Base-by-base conservation (phyloP, 2,888 invertebrate species). In the Strigamia maritima region DNA sequence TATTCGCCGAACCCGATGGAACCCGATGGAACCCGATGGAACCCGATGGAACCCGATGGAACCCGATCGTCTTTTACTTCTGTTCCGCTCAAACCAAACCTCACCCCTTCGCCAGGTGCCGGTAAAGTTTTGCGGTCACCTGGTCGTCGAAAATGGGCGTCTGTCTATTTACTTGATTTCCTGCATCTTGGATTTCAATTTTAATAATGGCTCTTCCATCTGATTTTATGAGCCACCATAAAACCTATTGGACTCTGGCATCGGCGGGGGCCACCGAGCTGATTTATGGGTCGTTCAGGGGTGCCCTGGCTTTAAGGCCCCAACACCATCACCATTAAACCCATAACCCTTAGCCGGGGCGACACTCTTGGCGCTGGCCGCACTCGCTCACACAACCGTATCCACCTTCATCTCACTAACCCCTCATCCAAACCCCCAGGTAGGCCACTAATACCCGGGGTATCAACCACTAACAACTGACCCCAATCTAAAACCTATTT, bases 151-250 rank as follows among this genome's bases (percentile, higher is more conserved):
- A 28, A 19, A 19, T 76, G 76, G 31, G 14, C 38, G 38, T 76
- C 76, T 76, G 38, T 76, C 76, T 76, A 76, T 76, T 76, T 76
- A 28, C 35, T 76, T 76, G 76, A 76, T 76, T 76, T 76, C 76
- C 76, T 76, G 76, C 76, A 76, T 76, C 76, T 76, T 76, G 76
- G 76, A 76, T 76, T 76, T 76, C 76, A 76, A 76, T 76, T 76
- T 76, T 76, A 76, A 76, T 76, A 76, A 76, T 76, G 76, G 76
- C 35, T 49, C 49, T 76, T 76, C 76, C 76, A 76, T 76, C 76
- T 76, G 76, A 76, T 76, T 76, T 76, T 76, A 76, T 76, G 76
- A 76, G 35, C 76, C 22, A 28, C 24, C 76, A 76, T 76, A 76
- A 76, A 76, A 76, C 76, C 76, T 28, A 35, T 76, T 76, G 76